Evolutionary conservation across 2,797 vertebrate species (phyloP), one percentile per base, ranked within the genome.

Genomic region (Botia almorhae): DNA sequence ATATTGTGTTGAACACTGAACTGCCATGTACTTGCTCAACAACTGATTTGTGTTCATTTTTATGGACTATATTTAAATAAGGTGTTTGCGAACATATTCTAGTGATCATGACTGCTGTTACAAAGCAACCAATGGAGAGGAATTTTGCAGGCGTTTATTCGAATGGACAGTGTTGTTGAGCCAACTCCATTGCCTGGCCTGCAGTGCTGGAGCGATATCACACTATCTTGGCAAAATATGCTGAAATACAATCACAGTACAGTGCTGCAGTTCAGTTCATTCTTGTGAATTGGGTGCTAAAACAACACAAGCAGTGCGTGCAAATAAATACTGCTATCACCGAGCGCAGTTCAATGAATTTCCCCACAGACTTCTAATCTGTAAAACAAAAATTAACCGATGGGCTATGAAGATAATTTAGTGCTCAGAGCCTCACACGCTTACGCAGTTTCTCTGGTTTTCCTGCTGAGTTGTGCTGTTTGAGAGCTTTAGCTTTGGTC

Each of bases 381-480:
- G n/a, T n/a, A 2, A 65, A 46, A 43, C 39, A 43, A 46, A 29
- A 61, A 58, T 7, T 1, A n/a, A 12, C 1, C 21, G 67, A 78
- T 71, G 50, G 39, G 61, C 68, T 78, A 55, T n/a, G 50, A 63
- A 55, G 33, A 64, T 72, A 26, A 43, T 19, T 64, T 14, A 23
- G 7, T 23, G 56, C 23, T 70, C 29, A 19, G 17, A 19, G 29
- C 61, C 61, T 33, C 17, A 67, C 71, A 50, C 29, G 88, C 81
- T 86, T 76, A 69, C 67, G 73, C 77, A 61, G 39, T 26, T 26
- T 58, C 50, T 60, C 55, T 76, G n/a, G 21, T 65, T 77, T 74
- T 82, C 70, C 78, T 81, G 78, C 74, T 74, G 78, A 74, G 84
- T 78, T 53, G 19, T 77, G 50, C 68, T 78, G 75, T 80, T 82